Evolutionary conservation across 2,888 invertebrate species (phyloP).

Genomic region (Heliconius erato): DNA sequence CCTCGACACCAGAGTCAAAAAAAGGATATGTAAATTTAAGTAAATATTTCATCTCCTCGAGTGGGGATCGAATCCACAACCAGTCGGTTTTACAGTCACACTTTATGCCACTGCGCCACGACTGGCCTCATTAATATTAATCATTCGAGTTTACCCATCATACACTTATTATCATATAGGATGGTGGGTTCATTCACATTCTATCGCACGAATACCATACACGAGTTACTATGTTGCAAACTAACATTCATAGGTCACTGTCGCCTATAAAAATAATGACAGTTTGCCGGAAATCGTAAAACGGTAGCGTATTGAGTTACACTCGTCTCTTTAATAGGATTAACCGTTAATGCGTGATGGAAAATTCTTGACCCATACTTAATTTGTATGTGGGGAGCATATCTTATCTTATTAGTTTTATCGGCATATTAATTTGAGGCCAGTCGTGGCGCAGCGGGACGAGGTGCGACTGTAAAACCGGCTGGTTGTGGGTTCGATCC

Average conservation of each 20-base stretch:
- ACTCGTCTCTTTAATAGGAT: constrained; percentile 38
- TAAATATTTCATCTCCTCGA: too few species aligned
- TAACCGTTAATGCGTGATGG: constrained; percentile 39
- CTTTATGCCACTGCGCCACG: too few species aligned
- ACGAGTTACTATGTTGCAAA: constrained; percentile 59
- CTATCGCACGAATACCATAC: constrained; percentile 52
- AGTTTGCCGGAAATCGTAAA: constrained; percentile 72
- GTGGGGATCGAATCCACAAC: too few species aligned
- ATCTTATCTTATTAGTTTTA: constrained; percentile 45
- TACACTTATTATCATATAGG: constrained; percentile 45
- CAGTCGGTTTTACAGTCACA: too few species aligned
- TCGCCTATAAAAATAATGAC: constrained; percentile 64
- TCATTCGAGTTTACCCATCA: background rate
- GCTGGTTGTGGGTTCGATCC: too few species aligned
- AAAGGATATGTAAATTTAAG: too few species aligned
- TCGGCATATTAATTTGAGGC: constrained; percentile 40
- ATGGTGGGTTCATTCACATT: constrained; percentile 49
- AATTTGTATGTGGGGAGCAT: constrained; percentile 41
- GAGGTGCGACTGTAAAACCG: too few species aligned
- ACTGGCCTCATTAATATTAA: too few species aligned
- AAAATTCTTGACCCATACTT: constrained; percentile 36
- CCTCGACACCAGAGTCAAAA: too few species aligned
- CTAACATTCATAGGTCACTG: constrained; percentile 53
- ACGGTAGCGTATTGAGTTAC: constrained; percentile 40
- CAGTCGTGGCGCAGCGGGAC: too few species aligned